Conservation (phyloP, 2,113 vertebrate genomes). For the Anolis carolinensis region DNA sequence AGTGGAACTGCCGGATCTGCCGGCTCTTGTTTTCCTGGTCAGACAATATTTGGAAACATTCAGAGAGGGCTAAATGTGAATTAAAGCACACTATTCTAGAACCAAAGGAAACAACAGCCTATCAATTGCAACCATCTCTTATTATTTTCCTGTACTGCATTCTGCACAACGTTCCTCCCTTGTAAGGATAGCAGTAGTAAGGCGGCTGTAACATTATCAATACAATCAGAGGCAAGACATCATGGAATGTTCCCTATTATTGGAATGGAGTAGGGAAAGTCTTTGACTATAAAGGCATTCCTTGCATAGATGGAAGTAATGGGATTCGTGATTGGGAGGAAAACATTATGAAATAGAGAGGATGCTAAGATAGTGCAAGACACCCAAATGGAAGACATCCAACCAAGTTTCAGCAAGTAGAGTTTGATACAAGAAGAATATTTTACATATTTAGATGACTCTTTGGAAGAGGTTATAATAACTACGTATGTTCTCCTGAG, state of each 20-base stretch:
- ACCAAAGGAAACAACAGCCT: background rate
- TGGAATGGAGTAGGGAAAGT: background rate
- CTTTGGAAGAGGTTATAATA: no score
- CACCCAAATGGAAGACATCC: no score
- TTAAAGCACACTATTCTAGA: background rate
- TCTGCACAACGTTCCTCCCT: background rate
- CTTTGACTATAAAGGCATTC: background rate
- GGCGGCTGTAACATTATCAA: no score
- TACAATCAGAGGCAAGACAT: background rate
- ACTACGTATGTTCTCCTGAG: no score
- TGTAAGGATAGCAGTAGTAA: no score
- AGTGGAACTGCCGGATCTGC: slow-evolving; percentile 95
- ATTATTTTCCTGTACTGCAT: background rate
- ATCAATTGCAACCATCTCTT: no score
- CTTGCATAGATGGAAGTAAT: background rate
- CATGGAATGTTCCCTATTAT: background rate
- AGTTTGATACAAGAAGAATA: no score
- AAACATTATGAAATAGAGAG: background rate
- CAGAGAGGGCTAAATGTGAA: background rate
- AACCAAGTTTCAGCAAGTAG: no score
- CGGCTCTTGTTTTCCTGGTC: slow-evolving; percentile 93
- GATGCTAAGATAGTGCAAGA: no score
- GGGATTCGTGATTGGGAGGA: background rate
- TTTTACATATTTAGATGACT: no score
- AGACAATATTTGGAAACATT: background rate